These are phyloP conservation scores for Mormyrops boulengeri DNA, from an alignment of 2,797 vertebrate species.

Conservation along the genomic window DNA sequence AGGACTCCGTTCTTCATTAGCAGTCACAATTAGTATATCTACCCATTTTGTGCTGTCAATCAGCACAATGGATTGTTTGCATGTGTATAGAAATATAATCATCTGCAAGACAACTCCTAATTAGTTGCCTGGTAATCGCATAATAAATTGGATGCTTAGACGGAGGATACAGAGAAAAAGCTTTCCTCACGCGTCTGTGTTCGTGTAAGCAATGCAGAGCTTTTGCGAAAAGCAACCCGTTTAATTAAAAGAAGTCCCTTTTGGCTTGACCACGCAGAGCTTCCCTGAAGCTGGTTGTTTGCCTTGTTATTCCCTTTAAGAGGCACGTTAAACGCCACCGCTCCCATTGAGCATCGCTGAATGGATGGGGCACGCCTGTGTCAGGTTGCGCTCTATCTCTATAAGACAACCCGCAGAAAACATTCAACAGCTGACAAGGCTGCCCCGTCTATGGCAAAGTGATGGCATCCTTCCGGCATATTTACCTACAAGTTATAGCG, in stretches of 20 bases:
- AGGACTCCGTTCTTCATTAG: not conserved
- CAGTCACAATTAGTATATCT: not conserved
- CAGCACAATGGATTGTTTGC: not conserved
- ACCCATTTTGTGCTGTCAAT: not conserved
- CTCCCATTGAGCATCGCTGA: not conserved
- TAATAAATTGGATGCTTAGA: not conserved
- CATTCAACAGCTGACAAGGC: slow-evolving; percentile 24
- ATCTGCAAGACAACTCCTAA: not conserved
- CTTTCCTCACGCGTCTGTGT: not conserved
- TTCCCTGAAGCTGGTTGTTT: not conserved
- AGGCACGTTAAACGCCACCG: not conserved
- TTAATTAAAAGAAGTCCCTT: not conserved
- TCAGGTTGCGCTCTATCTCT: not conserved
- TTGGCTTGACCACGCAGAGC: not conserved
- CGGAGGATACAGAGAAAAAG: not conserved
- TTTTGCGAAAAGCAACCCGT: not conserved
- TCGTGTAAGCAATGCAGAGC: not conserved
- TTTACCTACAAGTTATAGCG: not conserved
- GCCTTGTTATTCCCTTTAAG: not conserved
- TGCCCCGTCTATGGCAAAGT: not conserved
- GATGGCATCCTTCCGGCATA: not conserved
- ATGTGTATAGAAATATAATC: not conserved
- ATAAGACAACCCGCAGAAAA: not conserved
- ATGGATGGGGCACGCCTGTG: not conserved
- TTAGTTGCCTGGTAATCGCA: not conserved